Conservation (phyloP, 2,113 vertebrate genomes). For the Notothenia rossii region DNA sequence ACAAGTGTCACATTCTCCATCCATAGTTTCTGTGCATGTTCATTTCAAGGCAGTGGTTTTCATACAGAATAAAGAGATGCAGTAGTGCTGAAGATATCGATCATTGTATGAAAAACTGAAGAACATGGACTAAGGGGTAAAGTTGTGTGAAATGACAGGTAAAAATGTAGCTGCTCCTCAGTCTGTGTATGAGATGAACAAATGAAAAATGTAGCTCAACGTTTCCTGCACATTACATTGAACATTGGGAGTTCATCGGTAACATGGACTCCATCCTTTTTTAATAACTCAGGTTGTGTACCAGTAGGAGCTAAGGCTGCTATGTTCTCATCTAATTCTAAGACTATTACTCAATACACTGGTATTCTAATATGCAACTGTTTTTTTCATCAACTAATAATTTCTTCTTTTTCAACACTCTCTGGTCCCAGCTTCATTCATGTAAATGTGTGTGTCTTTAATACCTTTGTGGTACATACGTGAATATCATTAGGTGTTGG, state of each 20-base stretch:
- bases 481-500: too few species aligned
- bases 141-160: not conserved
- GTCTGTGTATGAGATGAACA: not conserved
- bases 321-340: too few species aligned
- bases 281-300: not conserved
- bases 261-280: not conserved
- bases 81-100: not conserved
- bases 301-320: not conserved
- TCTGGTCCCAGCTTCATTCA: too few species aligned
- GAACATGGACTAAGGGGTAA: not conserved
- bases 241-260: not conserved
- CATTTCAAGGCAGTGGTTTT: not conserved
- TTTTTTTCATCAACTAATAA: too few species aligned
- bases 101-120: not conserved
- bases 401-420: too few species aligned
- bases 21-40: slow-evolving; percentile 1
- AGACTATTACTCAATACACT: too few species aligned
- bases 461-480: too few species aligned
- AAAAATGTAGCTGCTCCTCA: not conserved
- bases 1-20: not conserved
- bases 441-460: too few species aligned
- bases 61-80: not conserved
- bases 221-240: not conserved
- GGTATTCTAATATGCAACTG: too few species aligned
- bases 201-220: not conserved